Percentiles rank a stretch among this genome's conserved stretches.
These are phyloP conservation scores for Garra rufa DNA, from an alignment of 2,113 vertebrate species.

Conservation along the genomic window DNA sequence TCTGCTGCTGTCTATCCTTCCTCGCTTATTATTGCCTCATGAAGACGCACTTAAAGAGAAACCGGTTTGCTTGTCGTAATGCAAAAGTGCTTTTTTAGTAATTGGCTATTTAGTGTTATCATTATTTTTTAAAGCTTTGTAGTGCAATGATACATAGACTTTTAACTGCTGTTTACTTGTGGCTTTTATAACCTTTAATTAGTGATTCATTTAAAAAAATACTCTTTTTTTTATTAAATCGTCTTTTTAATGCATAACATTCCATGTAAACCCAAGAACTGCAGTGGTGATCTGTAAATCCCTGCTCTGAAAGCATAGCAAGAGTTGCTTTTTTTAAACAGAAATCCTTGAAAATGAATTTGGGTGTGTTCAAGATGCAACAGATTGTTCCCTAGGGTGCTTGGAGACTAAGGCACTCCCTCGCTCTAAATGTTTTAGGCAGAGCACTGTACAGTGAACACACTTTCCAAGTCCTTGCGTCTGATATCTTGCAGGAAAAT, in stretches of 20 bases:
- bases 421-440: slow-evolving; percentile 25
- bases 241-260: background rate
- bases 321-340: slow-evolving; percentile 35
- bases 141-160: background rate
- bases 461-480: slow-evolving; percentile 10
- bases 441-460: slow-evolving; percentile 1
- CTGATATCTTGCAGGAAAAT: slow-evolving; percentile 21
- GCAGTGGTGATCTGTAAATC: slow-evolving; percentile 10
- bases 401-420: slow-evolving; percentile 17
- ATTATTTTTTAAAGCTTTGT: background rate
- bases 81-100: background rate
- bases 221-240: background rate
- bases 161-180: background rate
- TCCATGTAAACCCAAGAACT: background rate
- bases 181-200: background rate
- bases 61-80: background rate
- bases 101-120: background rate
- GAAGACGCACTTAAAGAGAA: slow-evolving; percentile 5
- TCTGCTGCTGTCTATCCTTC: slow-evolving; percentile 28
- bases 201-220: background rate
- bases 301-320: slow-evolving; percentile 36
- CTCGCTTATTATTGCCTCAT: slow-evolving; percentile 19
- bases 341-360: slow-evolving; percentile 40
- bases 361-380: slow-evolving; percentile 53
- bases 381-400: slow-evolving; percentile 51